phyloP scores from a whole-genome alignment of 2,888 invertebrate species.

The Volucella inanis region DNA sequence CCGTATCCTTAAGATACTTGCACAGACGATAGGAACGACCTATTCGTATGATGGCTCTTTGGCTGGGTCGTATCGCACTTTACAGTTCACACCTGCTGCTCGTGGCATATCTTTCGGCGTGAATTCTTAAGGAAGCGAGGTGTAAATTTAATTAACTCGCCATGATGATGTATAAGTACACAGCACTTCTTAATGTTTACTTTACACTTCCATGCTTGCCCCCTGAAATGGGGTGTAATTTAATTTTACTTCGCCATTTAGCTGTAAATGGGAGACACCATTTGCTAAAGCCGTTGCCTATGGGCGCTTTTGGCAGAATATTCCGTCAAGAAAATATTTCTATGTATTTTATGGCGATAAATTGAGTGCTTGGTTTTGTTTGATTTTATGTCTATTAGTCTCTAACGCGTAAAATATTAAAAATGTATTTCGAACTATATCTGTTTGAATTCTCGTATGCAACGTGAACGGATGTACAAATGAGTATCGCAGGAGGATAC shows the following conservation, averaged over 20 bases:
- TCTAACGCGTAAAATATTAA: not conserved
- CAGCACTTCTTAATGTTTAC: constrained; percentile 71
- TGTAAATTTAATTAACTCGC: constrained; percentile 74
- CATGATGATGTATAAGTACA: constrained; percentile 71
- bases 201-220: constrained; percentile 53
- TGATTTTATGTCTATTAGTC: constrained; percentile 60
- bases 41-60: not conserved
- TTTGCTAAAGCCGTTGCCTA: constrained; percentile 46
- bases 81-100: constrained; percentile 45
- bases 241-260: constrained; percentile 68
- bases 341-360: constrained; percentile 60
- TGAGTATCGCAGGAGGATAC: constrained; percentile 70
- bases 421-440: constrained; percentile 19
- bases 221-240: constrained; percentile 66
- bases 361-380: constrained; percentile 58
- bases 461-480: constrained; percentile 55
- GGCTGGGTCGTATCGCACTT: constrained; percentile 40
- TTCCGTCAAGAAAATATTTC: constrained; percentile 33
- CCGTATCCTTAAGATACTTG: constrained; percentile 22
- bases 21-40: not conserved
- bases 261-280: constrained; percentile 61
- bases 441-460: constrained; percentile 16
- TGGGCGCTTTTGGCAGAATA: constrained; percentile 29
- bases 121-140: constrained; percentile 67
- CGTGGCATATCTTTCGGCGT: constrained; percentile 51